phyloP scores from a whole-genome alignment of 2,113 vertebrate species.

The Falco punctatus region DNA sequence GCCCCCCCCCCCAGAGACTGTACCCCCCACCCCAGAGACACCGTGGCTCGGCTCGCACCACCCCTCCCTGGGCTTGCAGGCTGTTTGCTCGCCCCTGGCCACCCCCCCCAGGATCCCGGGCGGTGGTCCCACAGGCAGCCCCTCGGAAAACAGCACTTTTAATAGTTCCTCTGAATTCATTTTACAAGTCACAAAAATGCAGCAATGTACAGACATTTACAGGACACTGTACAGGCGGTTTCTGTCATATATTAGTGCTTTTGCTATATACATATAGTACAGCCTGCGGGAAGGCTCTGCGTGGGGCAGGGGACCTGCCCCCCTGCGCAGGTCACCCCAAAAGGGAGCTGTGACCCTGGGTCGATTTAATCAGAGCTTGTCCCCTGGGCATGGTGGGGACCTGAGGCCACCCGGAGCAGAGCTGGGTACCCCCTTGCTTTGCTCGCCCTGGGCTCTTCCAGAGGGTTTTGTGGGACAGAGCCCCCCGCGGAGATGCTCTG shows the following conservation, averaged over 20 bases:
- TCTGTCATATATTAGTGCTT: constrained; percentile 63
- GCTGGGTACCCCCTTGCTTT: not conserved
- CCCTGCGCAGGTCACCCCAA: rapidly evolving
- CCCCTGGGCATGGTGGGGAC: not conserved
- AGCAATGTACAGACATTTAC: constrained; percentile 58
- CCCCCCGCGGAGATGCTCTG: not conserved
- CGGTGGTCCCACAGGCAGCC: not conserved
- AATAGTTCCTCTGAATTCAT: constrained; percentile 1
- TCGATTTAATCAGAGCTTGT: not conserved
- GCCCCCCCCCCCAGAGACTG: too few relatives aligned
- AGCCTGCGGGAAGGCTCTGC: not conserved
- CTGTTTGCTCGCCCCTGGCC: not conserved
- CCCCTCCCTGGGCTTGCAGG: rapidly evolving
- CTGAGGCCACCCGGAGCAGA: not conserved
- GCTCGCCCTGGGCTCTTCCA: not conserved
- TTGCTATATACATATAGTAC: constrained; percentile 70
- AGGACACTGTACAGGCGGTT: not conserved
- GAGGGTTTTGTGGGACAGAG: not conserved
- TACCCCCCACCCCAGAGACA: too few relatives aligned
- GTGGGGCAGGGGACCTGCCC: rapidly evolving
- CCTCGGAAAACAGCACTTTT: not conserved
- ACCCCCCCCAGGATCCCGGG: not conserved
- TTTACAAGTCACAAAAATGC: not conserved
- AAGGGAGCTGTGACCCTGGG: not conserved
- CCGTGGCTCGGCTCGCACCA: too few relatives aligned